Conservation (phyloP, 2,113 vertebrate species). For the human (Homo sapiens) region DNA sequence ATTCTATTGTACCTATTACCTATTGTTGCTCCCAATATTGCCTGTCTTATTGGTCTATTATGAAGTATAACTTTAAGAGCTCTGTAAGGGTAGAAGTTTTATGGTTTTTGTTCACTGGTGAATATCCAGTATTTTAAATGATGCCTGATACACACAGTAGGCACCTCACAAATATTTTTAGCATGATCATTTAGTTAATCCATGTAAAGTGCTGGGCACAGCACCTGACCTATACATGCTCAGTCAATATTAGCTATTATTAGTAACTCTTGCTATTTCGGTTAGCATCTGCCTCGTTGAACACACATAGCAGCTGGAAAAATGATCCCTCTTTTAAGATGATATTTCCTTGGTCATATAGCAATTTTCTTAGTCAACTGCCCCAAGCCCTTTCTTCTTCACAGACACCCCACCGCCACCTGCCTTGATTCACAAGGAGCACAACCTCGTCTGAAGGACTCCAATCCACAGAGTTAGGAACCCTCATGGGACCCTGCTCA, state of each 20-base stretch:
- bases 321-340: constrained; percentile 12
- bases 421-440: neutral
- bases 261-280: constrained; percentile 2
- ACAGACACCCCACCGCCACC: neutral
- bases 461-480: neutral
- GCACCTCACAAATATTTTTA: neutral
- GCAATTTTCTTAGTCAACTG: neutral
- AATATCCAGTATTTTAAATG: neutral
- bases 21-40: no score
- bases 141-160: neutral
- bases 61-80: neutral
- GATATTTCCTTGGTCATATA: neutral
- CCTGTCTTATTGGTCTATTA: neutral
- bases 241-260: constrained; percentile 23
- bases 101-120: neutral
- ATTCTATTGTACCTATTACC: no score
- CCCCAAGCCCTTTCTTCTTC: neutral
- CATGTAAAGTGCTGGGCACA: neutral
- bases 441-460: neutral
- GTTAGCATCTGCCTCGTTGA: neutral
- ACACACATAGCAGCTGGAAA: neutral
- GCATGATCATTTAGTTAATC: neutral
- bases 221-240: neutral
- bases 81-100: neutral
- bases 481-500: neutral